Base-by-base conservation (phyloP, 1,140 invertebrate genomes). In the Musca vetustissima region DNA sequence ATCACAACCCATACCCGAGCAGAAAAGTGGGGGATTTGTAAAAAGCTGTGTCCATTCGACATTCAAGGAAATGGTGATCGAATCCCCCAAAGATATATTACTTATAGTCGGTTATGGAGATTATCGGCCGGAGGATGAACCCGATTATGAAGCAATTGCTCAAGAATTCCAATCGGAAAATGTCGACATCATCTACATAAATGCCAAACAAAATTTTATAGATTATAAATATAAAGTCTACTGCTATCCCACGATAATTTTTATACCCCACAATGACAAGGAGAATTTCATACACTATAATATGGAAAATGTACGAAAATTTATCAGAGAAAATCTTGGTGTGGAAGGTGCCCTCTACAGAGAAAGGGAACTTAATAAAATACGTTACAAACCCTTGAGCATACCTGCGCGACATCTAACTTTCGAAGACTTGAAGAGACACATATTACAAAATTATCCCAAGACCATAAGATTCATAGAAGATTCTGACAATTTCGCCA, bases 251-350 rank as follows among this genome's bases (percentile, higher is more conserved):
- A 64, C 47, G 19, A 50, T 68, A 17, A 15, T 49, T 14, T 68
- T n/a, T 22, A 32, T 68, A 32, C 47, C 24, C 15, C 11, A 25
- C 13, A 19, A 36, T 61, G 47, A 68, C 22, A 68, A 68, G n/a
- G 61, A 61, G 13, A 68, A 68, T 52, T 68, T 68, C 11, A 50
- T 68, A 61, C 47, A 52, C 25, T 68, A 50, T 48, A 25, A 32
- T 17, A 11, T 17, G 25, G 15, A 59, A 17, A 7, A n/a, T 7
- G 6, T 59, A 17, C 6, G 25, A 59, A 4, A 3, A 14, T 59
- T 59, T 28, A n/a, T 59, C n/a, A 32, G 28, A 36, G 15, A 59
- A n/a, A 3, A n/a, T 32, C 1, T 59, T 0, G 25, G 13, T 7
- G 28, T 8, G 3, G 28, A 28, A 8, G 28, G 28, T 3, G 8